Conservation (phyloP, 1,140 invertebrate genomes). For the roundworm (Caenorhabditis elegans) region DNA sequence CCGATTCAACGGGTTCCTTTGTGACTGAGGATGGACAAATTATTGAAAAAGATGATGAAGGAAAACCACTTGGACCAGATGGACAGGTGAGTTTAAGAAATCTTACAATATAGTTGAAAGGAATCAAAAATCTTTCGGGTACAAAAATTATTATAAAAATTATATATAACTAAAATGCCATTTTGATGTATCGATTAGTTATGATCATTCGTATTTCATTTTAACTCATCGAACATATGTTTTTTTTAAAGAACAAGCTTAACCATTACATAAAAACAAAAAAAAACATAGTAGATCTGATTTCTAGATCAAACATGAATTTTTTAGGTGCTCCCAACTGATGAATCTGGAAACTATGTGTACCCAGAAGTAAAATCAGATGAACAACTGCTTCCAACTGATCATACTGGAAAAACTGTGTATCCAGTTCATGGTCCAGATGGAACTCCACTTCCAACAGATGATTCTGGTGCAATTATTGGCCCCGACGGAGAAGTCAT, state of each 20-base stretch:
- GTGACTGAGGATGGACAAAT: neutral
- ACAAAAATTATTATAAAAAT: too few relatives aligned
- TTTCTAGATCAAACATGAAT: too few relatives aligned
- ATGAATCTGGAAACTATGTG: conserved; percentile 34
- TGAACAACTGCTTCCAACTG: conserved; percentile 35
- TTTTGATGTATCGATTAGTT: too few relatives aligned
- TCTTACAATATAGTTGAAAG: too few relatives aligned
- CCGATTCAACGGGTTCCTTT: neutral
- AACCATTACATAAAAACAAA: too few relatives aligned
- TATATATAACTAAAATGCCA: too few relatives aligned
- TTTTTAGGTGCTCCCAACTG: conserved; percentile 52
- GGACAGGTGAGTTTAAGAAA: too few relatives aligned
- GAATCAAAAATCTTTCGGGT: too few relatives aligned
- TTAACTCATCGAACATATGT: too few relatives aligned
- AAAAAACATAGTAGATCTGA: too few relatives aligned
- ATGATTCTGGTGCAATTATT: conserved; percentile 26
- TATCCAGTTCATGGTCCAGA: conserved; percentile 38
- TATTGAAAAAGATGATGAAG: conserved; percentile 34
- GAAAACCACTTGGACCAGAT: conserved; percentile 40
- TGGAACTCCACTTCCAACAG: conserved; percentile 33
- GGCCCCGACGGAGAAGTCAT: conserved; percentile 37
- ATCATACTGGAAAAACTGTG: neutral
- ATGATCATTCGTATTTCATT: too few relatives aligned
- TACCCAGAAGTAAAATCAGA: conserved; percentile 44
- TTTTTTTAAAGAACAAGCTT: too few relatives aligned